Percentiles rank a stretch among this genome's conserved stretches.
Conservation (phyloP, 2,113 vertebrate species). For the Sitta europaea region DNA sequence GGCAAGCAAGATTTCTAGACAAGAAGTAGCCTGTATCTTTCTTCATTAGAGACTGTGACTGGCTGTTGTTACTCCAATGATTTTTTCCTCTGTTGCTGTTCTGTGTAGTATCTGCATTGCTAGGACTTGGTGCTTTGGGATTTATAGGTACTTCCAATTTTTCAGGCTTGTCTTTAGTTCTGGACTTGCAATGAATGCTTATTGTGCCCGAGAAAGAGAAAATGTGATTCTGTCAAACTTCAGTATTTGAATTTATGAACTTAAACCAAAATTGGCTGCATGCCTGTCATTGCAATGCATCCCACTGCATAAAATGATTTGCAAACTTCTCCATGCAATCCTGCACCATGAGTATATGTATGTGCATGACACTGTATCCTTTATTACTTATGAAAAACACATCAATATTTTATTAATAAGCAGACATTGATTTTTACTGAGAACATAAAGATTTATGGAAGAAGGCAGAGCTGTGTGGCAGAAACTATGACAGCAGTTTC, state of each 20-base stretch:
- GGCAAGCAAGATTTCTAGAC: background rate
- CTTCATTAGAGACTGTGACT: background rate
- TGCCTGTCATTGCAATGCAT: background rate
- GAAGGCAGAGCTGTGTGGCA: background rate
- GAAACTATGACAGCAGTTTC: background rate
- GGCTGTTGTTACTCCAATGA: background rate
- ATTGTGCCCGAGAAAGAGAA: background rate
- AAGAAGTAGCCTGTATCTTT: background rate
- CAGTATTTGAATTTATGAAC: constrained; percentile 40
- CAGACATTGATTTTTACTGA: constrained; percentile 50
- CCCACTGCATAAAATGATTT: background rate
- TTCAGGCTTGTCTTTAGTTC: background rate
- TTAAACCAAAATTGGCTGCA: background rate
- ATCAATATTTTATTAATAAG: constrained; percentile 51
- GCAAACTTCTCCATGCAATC: background rate
- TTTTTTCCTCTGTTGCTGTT: background rate
- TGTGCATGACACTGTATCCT: background rate
- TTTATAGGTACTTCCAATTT: background rate
- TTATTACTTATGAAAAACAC: background rate
- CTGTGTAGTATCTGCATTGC: background rate
- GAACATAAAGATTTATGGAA: constrained; percentile 40
- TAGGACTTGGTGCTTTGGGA: background rate
- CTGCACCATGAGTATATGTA: background rate
- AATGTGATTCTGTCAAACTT: constrained; percentile 33
- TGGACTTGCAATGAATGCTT: background rate